Base-by-base conservation (phyloP, 1,140 invertebrate species). In the Trialeurodes vaporariorum region DNA sequence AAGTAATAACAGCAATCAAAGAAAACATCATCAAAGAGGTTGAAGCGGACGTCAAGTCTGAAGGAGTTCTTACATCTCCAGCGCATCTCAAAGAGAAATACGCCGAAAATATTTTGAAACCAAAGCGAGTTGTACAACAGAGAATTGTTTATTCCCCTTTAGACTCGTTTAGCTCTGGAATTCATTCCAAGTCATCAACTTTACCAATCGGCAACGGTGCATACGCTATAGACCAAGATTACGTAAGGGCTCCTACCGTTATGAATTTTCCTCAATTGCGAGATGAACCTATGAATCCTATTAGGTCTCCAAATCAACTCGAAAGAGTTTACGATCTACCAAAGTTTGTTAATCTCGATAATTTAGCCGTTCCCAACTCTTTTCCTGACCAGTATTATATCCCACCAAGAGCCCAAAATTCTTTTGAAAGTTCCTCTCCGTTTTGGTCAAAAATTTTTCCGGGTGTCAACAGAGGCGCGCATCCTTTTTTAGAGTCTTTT, bases 391-490 rank as follows among this genome's bases (percentile, higher is more conserved):
- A n/a, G n/a, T n/a, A n/a, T n/a, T 49, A 49, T 17, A 5, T 9
- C 5, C 5, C 5, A 5, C 34, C 34, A 17, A 49, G 5, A 17
- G 34, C 5, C 5, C 5, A 5, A 5, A 49, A 49, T 17, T n/a
- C n/a, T n/a, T n/a, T n/a, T n/a, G n/a, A n/a, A n/a, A n/a, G n/a
- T n/a, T n/a, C n/a, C n/a, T n/a, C n/a, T n/a, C 34, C 34, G 5
- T 49, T 49, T 5, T 68, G 59, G 25, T 66, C 67, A 64, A 60
- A 71, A 63, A 76, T 80, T 60, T 84, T 85, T 72, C 83, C 83
- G 21, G 75, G 84, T 59, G 73, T 83, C 23, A 79, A 84, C 27
- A 82, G 80, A 75, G 82, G 84, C 73, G 83, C 83, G 1, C 76
- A 82, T 34, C 69, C 68, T 49, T 66, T 72, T n/a, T 72, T 71